Evolutionary conservation across 2,113 vertebrate genomes (phyloP).

Genomic region (Antennarius striatus): DNA sequence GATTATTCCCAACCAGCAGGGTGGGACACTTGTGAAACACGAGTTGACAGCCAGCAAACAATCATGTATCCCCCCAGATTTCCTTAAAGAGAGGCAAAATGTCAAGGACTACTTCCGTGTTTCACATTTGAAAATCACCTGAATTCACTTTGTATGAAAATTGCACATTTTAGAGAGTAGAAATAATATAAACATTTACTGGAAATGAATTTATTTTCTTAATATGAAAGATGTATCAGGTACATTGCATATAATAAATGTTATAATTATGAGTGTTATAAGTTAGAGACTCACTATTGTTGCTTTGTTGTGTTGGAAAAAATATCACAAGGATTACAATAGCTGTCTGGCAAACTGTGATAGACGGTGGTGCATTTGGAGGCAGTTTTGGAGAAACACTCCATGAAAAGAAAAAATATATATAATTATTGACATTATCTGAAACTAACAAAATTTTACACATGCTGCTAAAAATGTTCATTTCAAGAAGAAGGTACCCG

Average conservation of each 20-base stretch:
- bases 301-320: conserved; percentile 29
- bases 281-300: conserved; percentile 26
- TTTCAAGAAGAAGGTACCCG: no score
- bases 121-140: conserved; percentile 48
- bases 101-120: conserved; percentile 6
- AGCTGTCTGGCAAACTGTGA: conserved; percentile 10
- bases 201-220: conserved; percentile 49
- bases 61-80: conserved; percentile 6
- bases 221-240: conserved; percentile 24
- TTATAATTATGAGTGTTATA: conserved; percentile 29
- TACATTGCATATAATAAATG: conserved; percentile 18
- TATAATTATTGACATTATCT: no score
- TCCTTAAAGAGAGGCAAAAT: conserved; percentile 7
- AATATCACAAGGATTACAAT: conserved; percentile 48
- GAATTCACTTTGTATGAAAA: conserved; percentile 46
- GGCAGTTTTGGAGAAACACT: no score
- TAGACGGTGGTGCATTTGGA: not conserved
- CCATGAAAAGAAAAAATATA: no score
- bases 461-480: no score
- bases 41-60: conserved; percentile 13
- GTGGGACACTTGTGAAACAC: not conserved
- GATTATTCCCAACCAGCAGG: conserved; percentile 18
- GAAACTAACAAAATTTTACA: no score
- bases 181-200: conserved; percentile 28
- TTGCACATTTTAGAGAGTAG: conserved; percentile 47